These are phyloP conservation scores for Cyclopterus lumpus DNA, from an alignment of 2,797 vertebrate genomes.

Conservation along the genomic window DNA sequence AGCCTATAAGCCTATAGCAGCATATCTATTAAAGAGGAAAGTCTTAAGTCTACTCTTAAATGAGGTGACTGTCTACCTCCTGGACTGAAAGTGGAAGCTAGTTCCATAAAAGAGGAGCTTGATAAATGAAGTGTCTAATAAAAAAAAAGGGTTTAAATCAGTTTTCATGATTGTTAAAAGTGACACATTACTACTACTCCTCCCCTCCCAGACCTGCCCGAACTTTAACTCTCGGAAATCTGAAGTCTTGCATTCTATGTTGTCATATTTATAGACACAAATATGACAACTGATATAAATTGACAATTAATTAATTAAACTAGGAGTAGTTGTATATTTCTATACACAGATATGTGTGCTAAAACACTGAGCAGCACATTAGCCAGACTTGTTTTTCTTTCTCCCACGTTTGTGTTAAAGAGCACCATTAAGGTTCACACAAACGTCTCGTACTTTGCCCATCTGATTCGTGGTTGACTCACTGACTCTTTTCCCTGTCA, in stretches of 20 bases:
- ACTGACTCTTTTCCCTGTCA: slow-evolving; percentile 20
- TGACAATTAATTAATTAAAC: not conserved
- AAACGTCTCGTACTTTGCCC: slow-evolving; percentile 54
- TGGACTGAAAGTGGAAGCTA: too few species aligned
- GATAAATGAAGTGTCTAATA: not conserved
- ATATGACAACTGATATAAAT: not conserved
- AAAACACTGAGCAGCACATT: not conserved
- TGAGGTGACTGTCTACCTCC: too few species aligned
- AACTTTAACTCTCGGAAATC: not conserved
- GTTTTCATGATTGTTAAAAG: not conserved
- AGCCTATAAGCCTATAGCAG: too few species aligned
- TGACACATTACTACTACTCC: not conserved
- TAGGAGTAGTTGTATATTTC: not conserved
- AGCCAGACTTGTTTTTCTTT: slow-evolving; percentile 7
- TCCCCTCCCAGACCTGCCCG: not conserved
- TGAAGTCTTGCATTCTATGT: not conserved
- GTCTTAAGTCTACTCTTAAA: too few species aligned
- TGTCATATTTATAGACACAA: not conserved
- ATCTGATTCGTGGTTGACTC: slow-evolving; percentile 47
- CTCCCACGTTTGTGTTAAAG: slow-evolving; percentile 16
- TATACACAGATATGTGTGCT: not conserved
- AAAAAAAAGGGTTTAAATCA: not conserved
- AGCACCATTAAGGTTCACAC: slow-evolving; percentile 25
- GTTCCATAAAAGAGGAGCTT: too few species aligned
- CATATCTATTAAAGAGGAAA: too few species aligned